Conservation (phyloP, 2,888 invertebrate genomes). For the Teleiodes luculella region DNA sequence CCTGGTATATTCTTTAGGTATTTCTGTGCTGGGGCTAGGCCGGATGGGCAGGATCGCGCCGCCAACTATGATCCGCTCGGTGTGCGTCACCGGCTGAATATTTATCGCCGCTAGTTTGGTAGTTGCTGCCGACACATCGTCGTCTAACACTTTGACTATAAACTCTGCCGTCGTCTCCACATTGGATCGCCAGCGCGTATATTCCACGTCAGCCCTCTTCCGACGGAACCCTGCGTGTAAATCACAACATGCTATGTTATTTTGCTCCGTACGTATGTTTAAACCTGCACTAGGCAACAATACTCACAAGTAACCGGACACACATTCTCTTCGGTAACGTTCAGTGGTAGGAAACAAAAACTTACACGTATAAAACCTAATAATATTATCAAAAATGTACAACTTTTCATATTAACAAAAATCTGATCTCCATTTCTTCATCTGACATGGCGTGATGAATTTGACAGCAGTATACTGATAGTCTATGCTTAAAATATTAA, state of each 20-base stretch:
- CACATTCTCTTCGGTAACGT: constrained; percentile 44
- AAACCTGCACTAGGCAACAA: not conserved
- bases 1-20: constrained; percentile 52
- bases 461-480: not conserved
- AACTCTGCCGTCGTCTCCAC: constrained; percentile 55
- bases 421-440: constrained; percentile 45
- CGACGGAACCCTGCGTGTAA: constrained; percentile 41
- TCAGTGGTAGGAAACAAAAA: constrained; percentile 38
- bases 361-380: constrained; percentile 53
- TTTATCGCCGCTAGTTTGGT: constrained; percentile 53
- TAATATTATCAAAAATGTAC: constrained; percentile 59
- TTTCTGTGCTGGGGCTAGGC: constrained; percentile 20
- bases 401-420: constrained; percentile 66
- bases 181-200: constrained; percentile 62
- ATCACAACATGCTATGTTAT: not conserved
- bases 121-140: constrained; percentile 45
- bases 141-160: constrained; percentile 69
- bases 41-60: constrained; percentile 49
- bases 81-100: constrained; percentile 43
- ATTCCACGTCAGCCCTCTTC: constrained; percentile 56
- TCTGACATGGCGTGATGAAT: constrained; percentile 42
- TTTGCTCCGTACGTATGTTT: not conserved
- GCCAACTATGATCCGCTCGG: constrained; percentile 58
- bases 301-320: constrained; percentile 56
- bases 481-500: no score